Base-by-base conservation (phyloP, 2,888 invertebrate species). In the Cantharis flavilabris region DNA sequence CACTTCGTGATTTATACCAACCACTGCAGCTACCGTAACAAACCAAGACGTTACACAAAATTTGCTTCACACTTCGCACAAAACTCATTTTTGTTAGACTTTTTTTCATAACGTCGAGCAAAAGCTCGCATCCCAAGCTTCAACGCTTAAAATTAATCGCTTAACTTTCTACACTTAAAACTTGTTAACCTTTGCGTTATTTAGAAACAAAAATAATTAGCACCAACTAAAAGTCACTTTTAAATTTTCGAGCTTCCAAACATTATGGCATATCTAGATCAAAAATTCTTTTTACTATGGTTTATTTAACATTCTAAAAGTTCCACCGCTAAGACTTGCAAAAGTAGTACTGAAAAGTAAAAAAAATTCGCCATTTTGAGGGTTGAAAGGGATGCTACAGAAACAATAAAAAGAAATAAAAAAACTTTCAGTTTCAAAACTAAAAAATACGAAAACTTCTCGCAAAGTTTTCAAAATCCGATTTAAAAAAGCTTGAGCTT, bases 1-100 rank as follows among this genome's bases (percentile, higher is more conserved):
- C 64, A 28, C 65, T 70, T 62, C 26, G 33, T 33, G 75, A 78
- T 70, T 72, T 70, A 72, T 75, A 65, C 62, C 69, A 23, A 9
- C 77, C 10, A 71, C 77, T 77, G 23, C 26, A 75, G 75, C 71
- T 49, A 75, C 75, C 67, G 75, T 75, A 67, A 65, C 74, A 64
- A 70, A 74, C 74, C 23, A 74, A 71, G 70, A 74, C 73, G 70
- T 74, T 69, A 69, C 70, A 70, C 33, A 74, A 74, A 33, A 70
- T 74, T 73, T 30, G 65, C 49, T 49, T 67, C 72, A 65, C 72
- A 72, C 20, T 23, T 72, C 33, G 11, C 9, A 33, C 14, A 11
- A 64, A 23, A 18, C n/a, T 16, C 20, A 67, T 67, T 67, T 16
- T 18, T 64, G 20, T 67, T 67, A 67, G 9, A 67, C 20, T 67